Conservation (phyloP, 2,113 vertebrate species). For the Forbesichthys agassizii region DNA sequence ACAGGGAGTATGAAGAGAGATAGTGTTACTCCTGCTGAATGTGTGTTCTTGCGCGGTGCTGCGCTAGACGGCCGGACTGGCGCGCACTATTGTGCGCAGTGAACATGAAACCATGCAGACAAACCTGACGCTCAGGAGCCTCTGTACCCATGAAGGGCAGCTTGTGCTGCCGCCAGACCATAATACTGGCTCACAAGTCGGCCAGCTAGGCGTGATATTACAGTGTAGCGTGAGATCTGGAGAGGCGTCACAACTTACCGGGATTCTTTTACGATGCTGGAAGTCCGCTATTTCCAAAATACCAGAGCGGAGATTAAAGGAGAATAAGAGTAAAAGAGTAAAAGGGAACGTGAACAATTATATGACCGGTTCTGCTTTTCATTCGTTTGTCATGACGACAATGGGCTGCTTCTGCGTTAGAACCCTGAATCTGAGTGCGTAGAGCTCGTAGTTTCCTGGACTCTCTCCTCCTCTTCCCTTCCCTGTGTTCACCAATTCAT, state of each 20-base stretch:
- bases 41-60: not conserved
- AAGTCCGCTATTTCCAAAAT: slow-evolving; percentile 39
- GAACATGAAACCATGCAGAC: slow-evolving; percentile 1
- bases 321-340: not conserved
- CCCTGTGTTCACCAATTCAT: slow-evolving; percentile 56
- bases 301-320: slow-evolving; percentile 20
- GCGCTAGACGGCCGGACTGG: not conserved
- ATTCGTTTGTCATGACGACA: not conserved
- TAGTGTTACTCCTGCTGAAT: not conserved
- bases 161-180: slow-evolving; percentile 12
- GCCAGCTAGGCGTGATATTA: too few relatives aligned
- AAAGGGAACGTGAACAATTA: slow-evolving; percentile 5
- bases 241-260: slow-evolving; percentile 46
- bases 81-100: not conserved
- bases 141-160: slow-evolving; percentile 42
- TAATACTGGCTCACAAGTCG: slow-evolving; percentile 36
- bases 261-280: slow-evolving; percentile 34
- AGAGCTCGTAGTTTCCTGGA: not conserved
- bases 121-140: not conserved
- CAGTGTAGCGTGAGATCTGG: slow-evolving; percentile 28
- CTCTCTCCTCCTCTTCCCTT: slow-evolving; percentile 24
- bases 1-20: not conserved
- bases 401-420: not conserved
- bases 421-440: slow-evolving; percentile 9
- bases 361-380: slow-evolving; percentile 6